Conservation (phyloP, 1,140 invertebrate genomes). For the Globodera rostochiensis region DNA sequence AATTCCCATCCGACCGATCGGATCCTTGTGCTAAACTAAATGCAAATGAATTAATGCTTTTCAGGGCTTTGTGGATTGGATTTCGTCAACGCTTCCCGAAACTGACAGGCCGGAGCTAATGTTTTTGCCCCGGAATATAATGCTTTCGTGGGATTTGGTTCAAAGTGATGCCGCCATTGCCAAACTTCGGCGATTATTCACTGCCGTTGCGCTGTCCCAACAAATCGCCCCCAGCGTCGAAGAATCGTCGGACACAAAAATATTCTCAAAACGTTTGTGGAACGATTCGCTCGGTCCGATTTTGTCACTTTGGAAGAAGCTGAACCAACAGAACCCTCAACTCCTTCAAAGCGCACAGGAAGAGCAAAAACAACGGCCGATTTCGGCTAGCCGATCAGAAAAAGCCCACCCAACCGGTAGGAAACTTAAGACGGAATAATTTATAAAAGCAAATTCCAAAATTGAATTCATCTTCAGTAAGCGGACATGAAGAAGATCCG, state of each 20-base stretch:
- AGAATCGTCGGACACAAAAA: constrained; percentile 34
- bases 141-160: constrained; percentile 77
- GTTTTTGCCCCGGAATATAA: constrained; percentile 80
- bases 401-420: no score
- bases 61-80: constrained; percentile 68
- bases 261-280: constrained; percentile 66
- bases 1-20: no score
- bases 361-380: constrained; percentile 45
- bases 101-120: constrained; percentile 76
- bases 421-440: no score
- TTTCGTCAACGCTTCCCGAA: constrained; percentile 27
- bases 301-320: constrained; percentile 77
- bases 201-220: constrained; percentile 11
- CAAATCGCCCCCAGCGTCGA: constrained; percentile 10
- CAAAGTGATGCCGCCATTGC: constrained; percentile 72
- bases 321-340: constrained; percentile 68
- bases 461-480: constrained; percentile 35
- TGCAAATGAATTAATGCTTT: constrained; percentile 67
- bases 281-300: constrained; percentile 73
- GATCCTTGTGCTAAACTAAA: no score
- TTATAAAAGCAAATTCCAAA: no score
- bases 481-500: constrained; percentile 63
- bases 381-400: constrained; percentile 39
- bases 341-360: constrained; percentile 27
- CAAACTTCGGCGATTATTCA: constrained; percentile 70